These are phyloP conservation scores for Camponotus vicinus DNA, from an alignment of 1,140 invertebrate genomes.

Conservation along the genomic window DNA sequence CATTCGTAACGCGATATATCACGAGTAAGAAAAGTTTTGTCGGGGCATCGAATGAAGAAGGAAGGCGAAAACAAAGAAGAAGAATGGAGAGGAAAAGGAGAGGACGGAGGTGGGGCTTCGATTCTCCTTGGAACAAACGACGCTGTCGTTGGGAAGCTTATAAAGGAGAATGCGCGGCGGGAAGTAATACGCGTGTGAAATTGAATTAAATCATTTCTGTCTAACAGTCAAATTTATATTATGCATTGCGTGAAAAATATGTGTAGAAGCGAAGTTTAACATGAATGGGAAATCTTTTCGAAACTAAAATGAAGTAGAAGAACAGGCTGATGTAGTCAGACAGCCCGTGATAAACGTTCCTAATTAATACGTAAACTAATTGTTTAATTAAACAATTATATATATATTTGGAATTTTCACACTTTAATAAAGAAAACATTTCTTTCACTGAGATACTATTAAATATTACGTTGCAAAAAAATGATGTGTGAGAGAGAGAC, in stretches of 20 bases:
- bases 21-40: slow-evolving; percentile 71
- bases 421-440: no score
- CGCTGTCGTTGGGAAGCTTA: slow-evolving; percentile 56
- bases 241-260: neutral
- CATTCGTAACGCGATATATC: slow-evolving; percentile 77
- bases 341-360: neutral
- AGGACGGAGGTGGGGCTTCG: slow-evolving; percentile 31
- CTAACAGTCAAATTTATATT: slow-evolving; percentile 33
- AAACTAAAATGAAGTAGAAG: neutral
- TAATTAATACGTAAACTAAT: neutral
- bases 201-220: slow-evolving; percentile 52
- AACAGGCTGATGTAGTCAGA: neutral
- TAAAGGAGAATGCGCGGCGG: slow-evolving; percentile 19
- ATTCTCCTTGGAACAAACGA: slow-evolving; percentile 58
- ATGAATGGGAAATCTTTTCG: neutral
- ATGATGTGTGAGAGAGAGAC: neutral
- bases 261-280: neutral
- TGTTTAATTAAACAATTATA: neutral
- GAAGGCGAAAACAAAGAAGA: slow-evolving; percentile 57
- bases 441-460: neutral
- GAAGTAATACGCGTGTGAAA: slow-evolving; percentile 46
- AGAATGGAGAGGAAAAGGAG: slow-evolving; percentile 48
- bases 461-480: neutral
- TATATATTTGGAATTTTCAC: no score
- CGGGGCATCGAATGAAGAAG: slow-evolving; percentile 68